Evolutionary conservation across 1,140 invertebrate species (phyloP), one percentile per base, ranked within the genome.

Genomic region (Chelonus insularis): DNA sequence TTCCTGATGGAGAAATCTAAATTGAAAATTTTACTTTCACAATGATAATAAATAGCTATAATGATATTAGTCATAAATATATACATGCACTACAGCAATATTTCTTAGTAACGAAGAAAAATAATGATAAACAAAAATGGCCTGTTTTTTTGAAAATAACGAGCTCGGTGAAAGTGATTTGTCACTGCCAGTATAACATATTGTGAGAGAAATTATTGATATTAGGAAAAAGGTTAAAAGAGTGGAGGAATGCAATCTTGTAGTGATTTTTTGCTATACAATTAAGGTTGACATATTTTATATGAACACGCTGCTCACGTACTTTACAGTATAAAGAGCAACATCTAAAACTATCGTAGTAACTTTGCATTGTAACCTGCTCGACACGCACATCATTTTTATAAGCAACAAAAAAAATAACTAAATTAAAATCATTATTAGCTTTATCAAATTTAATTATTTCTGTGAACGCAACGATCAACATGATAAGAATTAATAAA

Each of bases 311-410:
- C 8, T 18, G 5, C 4, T 20, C 16, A 16, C 16, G 9, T 9
- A 18, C 18, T 1, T 16, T 2, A 20, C 9, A 45, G 20, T 9
- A 14, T 41, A 14, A 41, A 12, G 11, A 23, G 2, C 11, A 11
- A 8, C 14, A 18, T 8, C 16, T 25, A 18, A 52, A 52, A 18
- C 14, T 55, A 55, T 5, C 6, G 52, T 41, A 55, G 11, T 39
- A 41, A 5, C 16, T 37, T 18, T 20, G 52, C 52, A 55, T 41
- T 5, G 36, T 55, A 55, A 34, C 23, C 29, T 52, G 23, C 32
- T 52, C 23, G 50, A 52, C 2, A 52, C 50, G 50, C 50, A 52
- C 32, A 52, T 52, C n/a, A 7, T 34, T 52, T 16, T 52, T 52
- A 34, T 36, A 37, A 36, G 12, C 50, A 52, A 52, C 6, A 12